Evolutionary conservation across 92 coral and sea anemone genomes (phyloP), one percentile per base, ranked within the genome.

Genomic region (Phymanthus crucifer): DNA sequence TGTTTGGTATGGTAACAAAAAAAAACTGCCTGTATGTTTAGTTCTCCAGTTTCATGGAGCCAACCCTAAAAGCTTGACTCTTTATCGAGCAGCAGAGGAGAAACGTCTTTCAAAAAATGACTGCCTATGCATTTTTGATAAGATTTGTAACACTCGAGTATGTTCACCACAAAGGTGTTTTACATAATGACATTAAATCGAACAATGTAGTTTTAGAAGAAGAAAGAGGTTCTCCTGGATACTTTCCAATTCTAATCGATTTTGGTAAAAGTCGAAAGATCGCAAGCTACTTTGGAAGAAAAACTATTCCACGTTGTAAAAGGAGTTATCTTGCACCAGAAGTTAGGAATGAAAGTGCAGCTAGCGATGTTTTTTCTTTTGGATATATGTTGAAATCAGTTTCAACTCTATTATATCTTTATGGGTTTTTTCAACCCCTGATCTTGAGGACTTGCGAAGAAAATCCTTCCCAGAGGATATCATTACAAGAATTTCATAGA

Each of bases 311-410:
- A 69, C 43, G 73, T 69, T 37, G 73, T 19, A 14, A 19, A 69
- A 69, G 40, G n/a, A 34, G 40, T 69, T 83, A 83, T 77, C 79
- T 83, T 21, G 87, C 83, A 37, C 82, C 87, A 36, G 82, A 83
- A 77, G 87, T 71, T 23, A 61, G 37, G 13, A 69, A 70, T 3
- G 48, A 77, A 61, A 76, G 57, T 40, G 26, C 37, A 7, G 87
- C 83, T 54, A 83, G 87, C 43, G 78, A 83, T 36, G 78, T 77
- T 0, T 83, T 76, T 47, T 82, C 80, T 38, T 13, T 82, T 6
- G 80, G 69, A 24, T 73, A 82, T 17, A 65, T 82, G 71, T 65
- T 82, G n/a, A 76, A 82, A 29, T 9, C 65, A 9, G 57, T 50
- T 50, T 50, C 57, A 0, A 50, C 18, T 50, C 23, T 50, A 50